Base-by-base conservation (phyloP, 1,140 invertebrate genomes). In the Papilio glaucus region DNA sequence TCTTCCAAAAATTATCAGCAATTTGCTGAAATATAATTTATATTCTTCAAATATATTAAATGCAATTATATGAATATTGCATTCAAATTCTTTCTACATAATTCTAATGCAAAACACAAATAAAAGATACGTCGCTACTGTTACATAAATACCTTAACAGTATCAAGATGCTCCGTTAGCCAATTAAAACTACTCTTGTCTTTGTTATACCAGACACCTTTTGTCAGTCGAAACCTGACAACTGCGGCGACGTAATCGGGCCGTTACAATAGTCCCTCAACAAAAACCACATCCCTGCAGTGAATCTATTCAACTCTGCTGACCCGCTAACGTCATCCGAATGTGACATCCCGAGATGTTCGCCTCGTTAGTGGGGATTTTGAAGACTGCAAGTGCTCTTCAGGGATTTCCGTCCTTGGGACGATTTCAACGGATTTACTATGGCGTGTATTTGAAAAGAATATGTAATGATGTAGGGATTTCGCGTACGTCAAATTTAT, bases 311-410 rank as follows among this genome's bases (percentile, higher is more conserved):
- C 68, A 71, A 33, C 49, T 72, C 62, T 72, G 77, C 80, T 82
- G 80, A 82, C 79, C 78, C 70, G 70, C 41, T 69, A 77, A 72
- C 69, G 72, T 78, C 79, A 80, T 75, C 67, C 78, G 81, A 85
- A 83, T 81, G 72, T 83, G 81, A 85, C 82, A 69, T 42, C 9
- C 39, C 21, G 29, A 71, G 72, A 75, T 74, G 76, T 74, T 80
- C 72, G 77, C 74, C 81, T 88, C 81, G 85, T 86, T 88, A 88
- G 81, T 45, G 42, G n/a, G 72, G 72, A 77, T 74, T 83, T 79
- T 78, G 77, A 72, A 74, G 75, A 74, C 72, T 77, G 72, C 72
- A 75, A 78, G 75, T 73, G 75, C 75, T 75, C 75, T 77, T 67
- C 57, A 38, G 45, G 71, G 71, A 61, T 49, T 74, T 53, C 21